These are phyloP conservation scores for Notoglanidium macrostoma DNA, from an alignment of 2,797 vertebrate genomes.

Conservation along the genomic window DNA sequence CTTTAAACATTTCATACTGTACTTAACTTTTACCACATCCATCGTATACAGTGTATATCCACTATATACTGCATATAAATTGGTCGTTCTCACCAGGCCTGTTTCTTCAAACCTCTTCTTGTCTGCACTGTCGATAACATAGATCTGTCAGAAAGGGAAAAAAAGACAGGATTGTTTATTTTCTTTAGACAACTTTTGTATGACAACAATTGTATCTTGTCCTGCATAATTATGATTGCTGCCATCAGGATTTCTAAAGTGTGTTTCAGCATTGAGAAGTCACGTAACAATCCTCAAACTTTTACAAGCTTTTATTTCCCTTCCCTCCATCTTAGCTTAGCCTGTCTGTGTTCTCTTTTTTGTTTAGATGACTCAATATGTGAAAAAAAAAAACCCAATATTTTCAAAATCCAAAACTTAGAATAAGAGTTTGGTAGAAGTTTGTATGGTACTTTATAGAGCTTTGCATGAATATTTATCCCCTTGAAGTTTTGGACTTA, in stretches of 20 bases:
- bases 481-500: background rate
- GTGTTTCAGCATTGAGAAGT: background rate
- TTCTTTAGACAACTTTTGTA: background rate
- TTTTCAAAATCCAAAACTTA: background rate
- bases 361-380: background rate
- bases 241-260: background rate
- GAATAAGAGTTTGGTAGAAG: background rate
- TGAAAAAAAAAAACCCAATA: background rate
- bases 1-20: background rate
- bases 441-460: background rate
- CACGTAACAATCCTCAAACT: background rate
- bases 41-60: background rate
- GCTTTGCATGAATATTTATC: background rate
- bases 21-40: background rate
- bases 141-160: conserved; percentile 76
- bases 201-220: background rate
- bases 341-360: background rate
- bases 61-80: background rate
- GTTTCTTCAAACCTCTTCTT: conserved; percentile 91
- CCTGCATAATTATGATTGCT: background rate
- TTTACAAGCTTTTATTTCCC: background rate
- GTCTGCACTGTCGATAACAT: conserved; percentile 89
- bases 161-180: conserved; percentile 3
- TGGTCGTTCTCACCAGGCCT: conserved; percentile 77
- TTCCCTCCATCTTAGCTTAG: background rate